A percentile compares a stretch with the other conserved stretches of the same genome.
Evolutionary conservation across 2,888 invertebrate genomes (phyloP).

Genomic region (Petrophora chlorosata): DNA sequence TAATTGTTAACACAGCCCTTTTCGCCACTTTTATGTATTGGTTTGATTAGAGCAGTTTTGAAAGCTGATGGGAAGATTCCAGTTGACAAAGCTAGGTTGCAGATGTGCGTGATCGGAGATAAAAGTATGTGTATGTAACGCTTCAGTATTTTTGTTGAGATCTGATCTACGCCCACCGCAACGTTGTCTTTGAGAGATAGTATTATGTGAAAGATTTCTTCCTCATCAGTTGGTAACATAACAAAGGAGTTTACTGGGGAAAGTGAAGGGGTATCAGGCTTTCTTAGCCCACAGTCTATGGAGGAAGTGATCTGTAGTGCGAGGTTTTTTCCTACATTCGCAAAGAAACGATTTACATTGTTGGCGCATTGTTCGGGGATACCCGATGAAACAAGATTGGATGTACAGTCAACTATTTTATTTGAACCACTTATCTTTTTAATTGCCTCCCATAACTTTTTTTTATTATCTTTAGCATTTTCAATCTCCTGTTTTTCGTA

Average conservation of each 20-base stretch:
- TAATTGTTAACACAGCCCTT: conserved; percentile 21
- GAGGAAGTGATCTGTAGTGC: too few relatives aligned
- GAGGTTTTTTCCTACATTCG: too few relatives aligned
- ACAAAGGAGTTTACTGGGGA: neutral
- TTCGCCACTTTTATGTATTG: conserved; percentile 20
- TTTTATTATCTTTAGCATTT: too few relatives aligned
- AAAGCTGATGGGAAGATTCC: conserved; percentile 19
- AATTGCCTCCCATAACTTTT: neutral
- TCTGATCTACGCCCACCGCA: neutral
- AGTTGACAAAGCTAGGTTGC: neutral
- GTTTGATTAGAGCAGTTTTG: conserved; percentile 14
- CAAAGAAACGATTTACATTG: too few relatives aligned
- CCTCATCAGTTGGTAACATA: neutral
- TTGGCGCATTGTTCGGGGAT: too few relatives aligned
- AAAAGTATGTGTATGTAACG: neutral
- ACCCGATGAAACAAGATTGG: neutral
- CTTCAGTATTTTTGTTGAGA: conserved; percentile 1
- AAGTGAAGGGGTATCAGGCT: too few relatives aligned
- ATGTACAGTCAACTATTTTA: neutral
- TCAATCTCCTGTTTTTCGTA: too few relatives aligned
- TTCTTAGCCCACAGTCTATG: too few relatives aligned
- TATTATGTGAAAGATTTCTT: neutral
- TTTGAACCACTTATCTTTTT: neutral
- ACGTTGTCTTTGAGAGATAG: neutral
- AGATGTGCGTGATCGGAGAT: neutral